Base-by-base conservation (phyloP, 2,888 invertebrate species). In the Itoplectis maculator region DNA sequence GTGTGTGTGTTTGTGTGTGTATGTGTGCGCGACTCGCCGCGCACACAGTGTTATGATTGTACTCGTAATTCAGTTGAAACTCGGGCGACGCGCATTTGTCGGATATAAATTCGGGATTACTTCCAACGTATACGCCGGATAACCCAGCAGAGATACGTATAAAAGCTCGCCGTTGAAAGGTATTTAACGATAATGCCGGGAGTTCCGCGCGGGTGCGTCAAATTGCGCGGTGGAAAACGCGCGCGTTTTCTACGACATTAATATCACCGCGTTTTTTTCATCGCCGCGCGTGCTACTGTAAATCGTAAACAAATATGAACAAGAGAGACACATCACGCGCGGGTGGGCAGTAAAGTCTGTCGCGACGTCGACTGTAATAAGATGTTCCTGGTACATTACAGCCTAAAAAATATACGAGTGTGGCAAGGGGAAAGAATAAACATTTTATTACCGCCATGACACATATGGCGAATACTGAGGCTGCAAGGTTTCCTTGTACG, bases 401-500 rank as follows among this genome's bases (percentile, higher is more conserved):
- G 18, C 8, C 20, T 54, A 42, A 42, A 69, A 69, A 54, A 37
- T 4, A 37, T 35, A 68, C 15, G 54, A 37, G 20, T 3, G 11
- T 20, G 47, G 45, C 35, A 20, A 7, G 13, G 23, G 73, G 47
- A n/a, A 73, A 47, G 35, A 61, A 61, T 61, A 61, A 61, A 61
- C 5, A 23, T 20, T 66, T 73, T 61, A 61, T 63, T 51, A 42
- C 66, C 29, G 13, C 47, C 47, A 56, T 9, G 11, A 40, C 35
- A 37, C 11, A 1, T 79, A 13, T 29, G 29, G 4, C 68, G 18
- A 29, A 5, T 29, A 5, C 29, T 29, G 29, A 42, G 4, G 9
- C 63, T 35, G 35, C 40, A 20, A 45, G 29, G 49, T 80, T 63
- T 59, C 63, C 49, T 47, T 69, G 73, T 70, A 76, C 63, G 61